Conservation (phyloP, 2,888 invertebrate species). For the Prosapia bicincta region DNA sequence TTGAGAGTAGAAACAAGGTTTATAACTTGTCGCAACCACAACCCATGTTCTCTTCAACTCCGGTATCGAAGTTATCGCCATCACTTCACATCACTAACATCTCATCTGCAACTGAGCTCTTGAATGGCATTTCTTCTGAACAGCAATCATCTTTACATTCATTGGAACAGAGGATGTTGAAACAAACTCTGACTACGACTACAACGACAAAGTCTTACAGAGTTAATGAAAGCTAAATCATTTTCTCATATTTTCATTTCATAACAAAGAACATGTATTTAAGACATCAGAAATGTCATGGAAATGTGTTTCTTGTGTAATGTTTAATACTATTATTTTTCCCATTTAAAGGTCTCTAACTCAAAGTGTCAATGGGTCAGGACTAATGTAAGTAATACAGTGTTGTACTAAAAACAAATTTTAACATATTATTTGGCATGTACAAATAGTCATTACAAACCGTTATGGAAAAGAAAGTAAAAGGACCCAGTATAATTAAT, state of each 20-base stretch:
- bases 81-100: neutral
- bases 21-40: constrained; percentile 18
- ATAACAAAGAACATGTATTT: neutral
- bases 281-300: neutral
- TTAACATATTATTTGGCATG: too few species aligned
- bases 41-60: neutral
- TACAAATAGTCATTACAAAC: too few species aligned
- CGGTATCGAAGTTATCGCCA: constrained; percentile 11
- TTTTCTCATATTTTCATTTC: neutral
- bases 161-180: constrained; percentile 27
- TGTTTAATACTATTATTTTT: too few species aligned
- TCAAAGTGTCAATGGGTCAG: neutral
- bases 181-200: constrained; percentile 20
- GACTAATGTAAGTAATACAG: neutral
- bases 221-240: constrained; percentile 15
- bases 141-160: constrained; percentile 4
- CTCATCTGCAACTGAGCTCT: neutral
- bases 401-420: neutral
- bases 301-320: neutral
- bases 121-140: constrained; percentile 6
- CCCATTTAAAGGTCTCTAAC: neutral
- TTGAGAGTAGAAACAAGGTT: constrained; percentile 33
- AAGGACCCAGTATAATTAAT: too few species aligned
- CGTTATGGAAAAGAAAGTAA: too few species aligned
- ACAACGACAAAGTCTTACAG: constrained; percentile 25